A percentile compares a stretch with the other conserved stretches of the same genome.
Evolutionary conservation across 64 coral and sea anemone genomes (phyloP).

Genomic region (Anthopleura sola): DNA sequence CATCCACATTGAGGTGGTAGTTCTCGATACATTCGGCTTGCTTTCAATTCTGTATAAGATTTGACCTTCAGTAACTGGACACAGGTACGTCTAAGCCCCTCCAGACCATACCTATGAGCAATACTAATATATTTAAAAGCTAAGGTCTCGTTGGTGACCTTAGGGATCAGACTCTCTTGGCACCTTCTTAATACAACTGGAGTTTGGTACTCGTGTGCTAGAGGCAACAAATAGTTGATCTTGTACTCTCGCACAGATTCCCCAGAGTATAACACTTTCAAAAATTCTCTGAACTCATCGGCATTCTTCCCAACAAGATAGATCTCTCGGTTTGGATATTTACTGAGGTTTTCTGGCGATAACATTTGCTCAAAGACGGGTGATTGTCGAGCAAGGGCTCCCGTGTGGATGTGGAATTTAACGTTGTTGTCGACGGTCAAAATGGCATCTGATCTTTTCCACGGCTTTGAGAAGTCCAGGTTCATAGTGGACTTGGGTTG

Average conservation of each 20-base stretch:
- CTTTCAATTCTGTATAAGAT: neutral
- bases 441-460: conserved; percentile 26
- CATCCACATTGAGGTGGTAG: conserved; percentile 21
- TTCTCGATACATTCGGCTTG: conserved; percentile 24
- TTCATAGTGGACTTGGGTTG: conserved; percentile 1
- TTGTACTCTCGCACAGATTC: conserved; percentile 27
- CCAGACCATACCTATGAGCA: conserved; percentile 19
- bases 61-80: conserved; percentile 17
- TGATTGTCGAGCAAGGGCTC: neutral
- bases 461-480: conserved; percentile 26
- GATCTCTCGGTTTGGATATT: conserved; percentile 23
- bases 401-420: conserved; percentile 26
- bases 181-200: conserved; percentile 5
- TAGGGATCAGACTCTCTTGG: conserved; percentile 23
- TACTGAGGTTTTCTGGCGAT: neutral
- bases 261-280: conserved; percentile 22
- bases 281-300: conserved; percentile 21
- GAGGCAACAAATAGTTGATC: conserved; percentile 16
- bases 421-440: conserved; percentile 26
- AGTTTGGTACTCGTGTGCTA: conserved; percentile 20
- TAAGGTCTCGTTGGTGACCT: conserved; percentile 29
- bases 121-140: conserved; percentile 28
- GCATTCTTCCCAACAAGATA: conserved; percentile 23
- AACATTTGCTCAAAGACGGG: conserved; percentile 17
- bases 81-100: neutral